Conservation (phyloP, 1,140 invertebrate species). For the Lepidostoma basale region DNA sequence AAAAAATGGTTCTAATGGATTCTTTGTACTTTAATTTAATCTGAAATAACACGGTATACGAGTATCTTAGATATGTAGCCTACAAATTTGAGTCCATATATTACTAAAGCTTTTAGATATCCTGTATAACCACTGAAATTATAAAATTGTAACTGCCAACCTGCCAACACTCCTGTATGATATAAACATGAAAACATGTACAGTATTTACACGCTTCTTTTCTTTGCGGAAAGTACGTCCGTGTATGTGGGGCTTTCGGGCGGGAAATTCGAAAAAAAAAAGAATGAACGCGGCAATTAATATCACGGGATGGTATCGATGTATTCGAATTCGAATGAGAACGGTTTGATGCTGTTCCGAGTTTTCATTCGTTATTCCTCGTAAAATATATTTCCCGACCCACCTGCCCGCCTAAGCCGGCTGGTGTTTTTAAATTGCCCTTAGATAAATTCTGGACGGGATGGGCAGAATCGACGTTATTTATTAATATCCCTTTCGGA, state of each 20-base stretch:
- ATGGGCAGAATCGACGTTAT: not conserved
- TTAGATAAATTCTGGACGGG: not conserved
- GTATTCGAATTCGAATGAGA: constrained; percentile 2
- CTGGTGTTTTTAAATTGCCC: constrained; percentile 1
- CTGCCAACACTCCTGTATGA: too few species aligned
- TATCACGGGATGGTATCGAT: constrained; percentile 10
- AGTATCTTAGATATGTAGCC: too few species aligned
- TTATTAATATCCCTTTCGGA: not conserved
- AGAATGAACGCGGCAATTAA: constrained; percentile 13
- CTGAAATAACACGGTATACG: too few species aligned
- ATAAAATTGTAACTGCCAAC: too few species aligned
- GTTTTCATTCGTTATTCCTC: not conserved
- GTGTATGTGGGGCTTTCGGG: not conserved
- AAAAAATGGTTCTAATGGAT: too few species aligned
- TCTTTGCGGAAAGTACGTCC: too few species aligned
- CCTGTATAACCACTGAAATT: too few species aligned
- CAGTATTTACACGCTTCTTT: too few species aligned
- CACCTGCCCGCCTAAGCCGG: not conserved
- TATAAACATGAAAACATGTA: too few species aligned
- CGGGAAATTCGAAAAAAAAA: not conserved
- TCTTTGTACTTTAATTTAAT: too few species aligned
- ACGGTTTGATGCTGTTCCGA: not conserved
- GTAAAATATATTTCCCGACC: not conserved
- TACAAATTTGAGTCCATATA: too few species aligned
- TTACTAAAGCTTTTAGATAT: too few species aligned